Evolutionary conservation across 2,797 vertebrate genomes (phyloP), one percentile per base, ranked within the genome.

Genomic region (Dendrocincla tyrannina): DNA sequence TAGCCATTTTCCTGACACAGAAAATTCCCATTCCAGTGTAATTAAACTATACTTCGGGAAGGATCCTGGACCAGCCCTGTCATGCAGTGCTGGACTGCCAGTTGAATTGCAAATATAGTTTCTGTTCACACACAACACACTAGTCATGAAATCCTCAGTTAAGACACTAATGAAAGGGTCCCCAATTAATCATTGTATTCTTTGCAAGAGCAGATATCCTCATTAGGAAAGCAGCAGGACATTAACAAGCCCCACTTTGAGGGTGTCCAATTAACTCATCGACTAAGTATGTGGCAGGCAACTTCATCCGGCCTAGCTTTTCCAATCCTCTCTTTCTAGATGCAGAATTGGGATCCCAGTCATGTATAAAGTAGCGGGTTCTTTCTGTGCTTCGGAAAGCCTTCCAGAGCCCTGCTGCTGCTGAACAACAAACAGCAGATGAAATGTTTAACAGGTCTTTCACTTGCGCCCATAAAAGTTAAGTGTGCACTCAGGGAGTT

Each of bases 221-320:
- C 95, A 94, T 96, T 95, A 97, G 79, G 84, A 93, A 87, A 86
- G 86, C 30, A 19, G 70, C 28, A 83, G 72, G 58, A 93, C 75
- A 86, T 72, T 91, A 92, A 85, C 63, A 95, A 88, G 63, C 72
- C 83, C 87, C 74, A 93, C 53, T 89, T 82, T 77, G 76, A 95
- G 89, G 46, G 64, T 37, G 73, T 80, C 89, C 93, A 95, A 92
- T 97, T 96, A 97, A 94, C 88, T 94, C 59, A 47, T 84, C 32
- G 9, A 68, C 89, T 89, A 93, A 88, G 88, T 89, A 89, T 39
- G 88, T 80, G 75, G 91, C 93, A 92, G 70, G 76, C 84, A 88
- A 75, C 76, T 60, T 72, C 15, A 49, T 86, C 79, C 2, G 2
- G 76, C 41, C 49, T 80, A 64, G 89, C 66, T 83, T 78, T 96